These are phyloP conservation scores for Eriocheir sinensis DNA, from an alignment of 1,140 invertebrate species.

Conservation along the genomic window DNA sequence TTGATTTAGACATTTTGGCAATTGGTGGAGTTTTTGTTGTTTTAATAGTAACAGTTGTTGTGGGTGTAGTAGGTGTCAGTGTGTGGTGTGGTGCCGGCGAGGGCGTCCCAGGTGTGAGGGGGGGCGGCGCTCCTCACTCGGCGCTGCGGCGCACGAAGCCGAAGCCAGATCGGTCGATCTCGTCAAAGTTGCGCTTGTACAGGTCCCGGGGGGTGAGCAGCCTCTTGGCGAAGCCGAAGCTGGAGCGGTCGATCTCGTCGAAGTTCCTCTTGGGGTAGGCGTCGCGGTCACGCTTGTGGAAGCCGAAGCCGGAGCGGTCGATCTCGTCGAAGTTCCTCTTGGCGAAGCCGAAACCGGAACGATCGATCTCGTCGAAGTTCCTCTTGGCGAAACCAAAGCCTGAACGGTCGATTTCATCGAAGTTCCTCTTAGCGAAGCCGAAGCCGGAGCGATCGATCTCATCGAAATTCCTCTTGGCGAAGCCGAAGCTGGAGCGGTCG, in stretches of 20 bases:
- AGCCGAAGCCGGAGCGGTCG: constrained; percentile 83
- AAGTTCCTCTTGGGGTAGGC: constrained; percentile 84
- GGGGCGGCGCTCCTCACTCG: constrained; percentile 79
- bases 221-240: constrained; percentile 83
- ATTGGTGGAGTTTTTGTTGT: not conserved
- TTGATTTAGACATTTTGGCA: not conserved
- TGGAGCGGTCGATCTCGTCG: constrained; percentile 85
- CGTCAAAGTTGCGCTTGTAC: constrained; percentile 84
- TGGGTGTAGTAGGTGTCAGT: not conserved
- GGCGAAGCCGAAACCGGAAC: constrained; percentile 82
- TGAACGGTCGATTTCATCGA: constrained; percentile 85
- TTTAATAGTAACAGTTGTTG: not conserved
- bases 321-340: constrained; percentile 86
- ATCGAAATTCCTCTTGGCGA: constrained; percentile 85
- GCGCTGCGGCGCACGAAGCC: constrained; percentile 84
- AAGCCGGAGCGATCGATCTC: constrained; percentile 84
- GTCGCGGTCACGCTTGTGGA: constrained; percentile 83
- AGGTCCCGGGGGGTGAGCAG: constrained; percentile 43
- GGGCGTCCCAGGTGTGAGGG: not conserved
- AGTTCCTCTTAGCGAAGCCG: constrained; percentile 84
- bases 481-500: constrained; percentile 84
- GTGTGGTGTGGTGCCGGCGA: not conserved
- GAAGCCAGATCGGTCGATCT: constrained; percentile 84
- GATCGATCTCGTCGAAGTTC: constrained; percentile 86
- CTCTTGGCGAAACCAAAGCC: constrained; percentile 83